A percentile compares a stretch with the other conserved stretches of the same genome.
These are phyloP conservation scores for Cranoglanis bouderius DNA, from an alignment of 2,113 vertebrate genomes.

Conservation along the genomic window DNA sequence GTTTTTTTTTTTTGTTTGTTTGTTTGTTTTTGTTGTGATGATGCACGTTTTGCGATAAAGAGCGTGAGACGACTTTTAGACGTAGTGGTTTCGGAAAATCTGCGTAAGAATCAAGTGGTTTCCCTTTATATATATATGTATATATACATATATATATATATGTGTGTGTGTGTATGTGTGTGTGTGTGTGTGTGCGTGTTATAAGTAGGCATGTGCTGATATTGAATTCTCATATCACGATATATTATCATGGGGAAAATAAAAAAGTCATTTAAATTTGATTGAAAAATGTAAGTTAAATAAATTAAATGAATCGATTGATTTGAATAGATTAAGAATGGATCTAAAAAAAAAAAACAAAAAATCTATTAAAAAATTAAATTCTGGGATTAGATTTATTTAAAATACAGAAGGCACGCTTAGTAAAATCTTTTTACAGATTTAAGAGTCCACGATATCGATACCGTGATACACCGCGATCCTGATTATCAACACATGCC, in stretches of 20 bases:
- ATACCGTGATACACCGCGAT: neutral
- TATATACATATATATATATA: neutral
- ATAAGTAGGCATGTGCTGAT: constrained; percentile 15
- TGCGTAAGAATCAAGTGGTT: constrained; percentile 61
- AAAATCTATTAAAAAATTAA: neutral
- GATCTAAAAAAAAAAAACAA: neutral
- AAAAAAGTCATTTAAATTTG: neutral
- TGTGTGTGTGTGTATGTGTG: too few relatives aligned
- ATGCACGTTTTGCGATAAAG: constrained; percentile 53
- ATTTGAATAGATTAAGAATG: neutral
- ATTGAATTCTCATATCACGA: neutral
- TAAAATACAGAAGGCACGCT: neutral
- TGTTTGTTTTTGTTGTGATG: constrained; percentile 47
- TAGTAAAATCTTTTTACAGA: neutral
- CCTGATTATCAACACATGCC: constrained; percentile 14
- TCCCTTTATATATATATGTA: constrained; percentile 60
- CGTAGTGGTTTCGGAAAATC: constrained; percentile 58
- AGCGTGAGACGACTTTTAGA: constrained; percentile 55
- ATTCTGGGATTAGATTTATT: neutral
- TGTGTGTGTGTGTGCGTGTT: neutral
- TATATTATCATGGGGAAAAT: neutral
- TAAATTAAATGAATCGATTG: neutral
- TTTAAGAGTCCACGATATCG: neutral
- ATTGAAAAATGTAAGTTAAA: neutral
- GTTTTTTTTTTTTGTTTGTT: constrained; percentile 66